phyloP scores from a whole-genome alignment of 1,140 invertebrate species.

The Calliopsis andreniformis region DNA sequence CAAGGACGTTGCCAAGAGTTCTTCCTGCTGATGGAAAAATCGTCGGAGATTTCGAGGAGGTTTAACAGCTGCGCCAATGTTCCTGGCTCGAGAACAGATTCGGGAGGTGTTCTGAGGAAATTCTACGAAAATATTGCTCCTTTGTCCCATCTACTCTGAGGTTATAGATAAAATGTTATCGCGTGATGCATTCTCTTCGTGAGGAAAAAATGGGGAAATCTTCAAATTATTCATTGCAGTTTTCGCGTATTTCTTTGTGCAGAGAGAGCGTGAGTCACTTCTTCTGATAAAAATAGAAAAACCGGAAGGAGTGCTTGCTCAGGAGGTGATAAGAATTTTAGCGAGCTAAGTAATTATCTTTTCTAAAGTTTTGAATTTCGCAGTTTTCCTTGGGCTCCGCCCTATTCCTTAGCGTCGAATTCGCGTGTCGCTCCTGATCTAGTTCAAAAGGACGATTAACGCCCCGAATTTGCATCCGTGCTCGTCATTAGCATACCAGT shows the following conservation, averaged over 20 bases:
- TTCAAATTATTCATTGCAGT: no score
- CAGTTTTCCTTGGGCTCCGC: no score
- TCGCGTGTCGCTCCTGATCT: not conserved
- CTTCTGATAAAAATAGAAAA: no score
- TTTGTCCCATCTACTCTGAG: not conserved
- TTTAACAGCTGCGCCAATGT: constrained; percentile 47
- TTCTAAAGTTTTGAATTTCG: no score
- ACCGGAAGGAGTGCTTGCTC: no score
- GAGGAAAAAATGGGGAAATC: not conserved
- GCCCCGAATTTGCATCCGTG: constrained; percentile 66
- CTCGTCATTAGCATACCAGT: constrained; percentile 66
- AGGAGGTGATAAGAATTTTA: no score
- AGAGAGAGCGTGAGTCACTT: no score
- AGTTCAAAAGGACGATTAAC: constrained; percentile 38
- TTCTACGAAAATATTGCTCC: constrained; percentile 26
- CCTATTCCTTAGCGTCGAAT: no score
- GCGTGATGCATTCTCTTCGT: not conserved
- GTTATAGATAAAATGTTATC: not conserved
- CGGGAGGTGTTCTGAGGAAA: constrained; percentile 4
- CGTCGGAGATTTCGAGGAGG: not conserved
- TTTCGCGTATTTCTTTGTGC: no score
- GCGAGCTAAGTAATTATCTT: no score
- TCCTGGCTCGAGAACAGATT: constrained; percentile 11
- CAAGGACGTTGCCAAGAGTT: constrained; percentile 41
- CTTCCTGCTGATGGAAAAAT: constrained; percentile 51